Evolutionary conservation across 2,113 vertebrate genomes (phyloP).

Genomic region (Himantopus leucocephalus): DNA sequence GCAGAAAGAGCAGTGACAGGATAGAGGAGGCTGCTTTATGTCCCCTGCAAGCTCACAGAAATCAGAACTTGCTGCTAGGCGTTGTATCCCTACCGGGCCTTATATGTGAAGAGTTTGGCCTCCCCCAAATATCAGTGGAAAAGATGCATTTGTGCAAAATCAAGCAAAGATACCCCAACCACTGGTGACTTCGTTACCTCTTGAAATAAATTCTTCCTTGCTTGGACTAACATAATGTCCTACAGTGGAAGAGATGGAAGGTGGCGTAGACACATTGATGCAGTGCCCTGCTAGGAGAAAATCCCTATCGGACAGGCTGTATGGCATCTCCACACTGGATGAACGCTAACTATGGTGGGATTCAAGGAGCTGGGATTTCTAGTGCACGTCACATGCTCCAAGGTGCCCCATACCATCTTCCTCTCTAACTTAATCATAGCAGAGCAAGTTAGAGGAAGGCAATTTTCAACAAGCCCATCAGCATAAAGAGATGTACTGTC

Average conservation of each 20-base stretch:
- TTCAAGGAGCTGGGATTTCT: background rate
- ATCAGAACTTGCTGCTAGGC: background rate
- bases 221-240: background rate
- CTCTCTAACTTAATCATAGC: background rate
- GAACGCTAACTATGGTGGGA: background rate
- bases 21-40: background rate
- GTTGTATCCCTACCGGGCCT: background rate
- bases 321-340: background rate
- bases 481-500: background rate
- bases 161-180: fast-evolving
- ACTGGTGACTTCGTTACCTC: background rate
- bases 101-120: background rate
- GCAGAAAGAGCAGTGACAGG: background rate
- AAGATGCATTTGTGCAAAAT: background rate
- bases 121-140: background rate
- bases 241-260: background rate
- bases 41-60: background rate
- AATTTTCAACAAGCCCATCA: background rate
- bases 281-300: background rate
- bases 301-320: fast-evolving
- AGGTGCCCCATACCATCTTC: background rate
- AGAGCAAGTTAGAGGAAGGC: background rate
- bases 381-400: fast-evolving
- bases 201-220: background rate
- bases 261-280: fast-evolving